Evolutionary conservation across 1,140 invertebrate species (phyloP).

Genomic region (Heliconius melpomene): DNA sequence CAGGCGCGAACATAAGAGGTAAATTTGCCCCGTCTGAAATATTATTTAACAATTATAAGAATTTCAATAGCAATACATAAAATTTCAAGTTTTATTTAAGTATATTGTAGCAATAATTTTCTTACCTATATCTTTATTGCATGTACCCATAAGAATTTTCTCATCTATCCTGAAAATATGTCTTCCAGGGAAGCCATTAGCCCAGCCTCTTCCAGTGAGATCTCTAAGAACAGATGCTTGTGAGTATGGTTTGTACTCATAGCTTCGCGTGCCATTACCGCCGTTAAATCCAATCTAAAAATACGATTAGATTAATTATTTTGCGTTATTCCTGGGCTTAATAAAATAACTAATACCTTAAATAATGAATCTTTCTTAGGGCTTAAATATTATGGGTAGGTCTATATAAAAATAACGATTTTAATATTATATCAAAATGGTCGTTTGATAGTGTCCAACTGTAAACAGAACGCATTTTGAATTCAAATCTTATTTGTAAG

Average conservation of each 20-base stretch:
- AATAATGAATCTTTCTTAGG: too few relatives aligned
- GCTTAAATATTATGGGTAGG: too few relatives aligned
- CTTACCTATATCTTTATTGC: slow-evolving; percentile 93
- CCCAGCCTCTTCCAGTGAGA: slow-evolving; percentile 91
- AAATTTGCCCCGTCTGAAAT: slow-evolving; percentile 88
- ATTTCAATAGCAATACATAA: too few relatives aligned
- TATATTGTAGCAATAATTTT: not conserved
- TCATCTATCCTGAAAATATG: slow-evolving; percentile 98
- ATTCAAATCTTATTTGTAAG: too few relatives aligned
- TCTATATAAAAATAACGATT: too few relatives aligned
- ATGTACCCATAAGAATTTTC: slow-evolving; percentile 94
- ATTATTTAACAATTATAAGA: not conserved
- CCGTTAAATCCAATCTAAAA: slow-evolving; percentile 95
- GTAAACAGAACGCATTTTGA: too few relatives aligned
- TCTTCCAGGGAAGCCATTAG: slow-evolving; percentile 92
- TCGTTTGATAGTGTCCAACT: too few relatives aligned
- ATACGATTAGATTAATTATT: not conserved
- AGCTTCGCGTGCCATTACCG: slow-evolving; percentile 95
- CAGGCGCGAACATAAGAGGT: slow-evolving; percentile 93
- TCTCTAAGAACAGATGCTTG: slow-evolving; percentile 92
- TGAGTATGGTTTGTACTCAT: slow-evolving; percentile 95
- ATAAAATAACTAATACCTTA: not conserved
- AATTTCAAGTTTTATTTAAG: not conserved
- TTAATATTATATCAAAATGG: too few relatives aligned
- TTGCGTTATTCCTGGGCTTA: not conserved